phyloP scores from a whole-genome alignment of 2,797 vertebrate genomes.

The Odontamblyopus rebecca region DNA sequence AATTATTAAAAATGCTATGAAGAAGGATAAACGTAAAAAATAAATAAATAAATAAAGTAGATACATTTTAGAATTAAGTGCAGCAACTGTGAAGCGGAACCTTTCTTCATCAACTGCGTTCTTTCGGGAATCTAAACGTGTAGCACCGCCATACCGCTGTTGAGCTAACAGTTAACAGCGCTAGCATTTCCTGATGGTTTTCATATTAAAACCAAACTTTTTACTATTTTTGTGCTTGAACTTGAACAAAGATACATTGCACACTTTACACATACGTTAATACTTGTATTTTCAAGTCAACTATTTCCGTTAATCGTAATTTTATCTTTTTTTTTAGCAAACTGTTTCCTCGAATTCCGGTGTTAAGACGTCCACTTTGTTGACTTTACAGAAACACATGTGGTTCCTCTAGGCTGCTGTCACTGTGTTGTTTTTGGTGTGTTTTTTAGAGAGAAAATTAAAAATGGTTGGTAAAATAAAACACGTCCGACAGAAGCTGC shows the following conservation, averaged over 20 bases:
- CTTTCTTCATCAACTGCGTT: neutral
- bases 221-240: rapidly evolving
- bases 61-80: neutral
- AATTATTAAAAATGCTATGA: neutral
- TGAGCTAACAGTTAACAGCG: slow-evolving; percentile 9
- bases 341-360: slow-evolving; percentile 17
- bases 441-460: neutral
- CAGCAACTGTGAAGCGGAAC: slow-evolving; percentile 27
- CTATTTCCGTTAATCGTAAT: neutral
- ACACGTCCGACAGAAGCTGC: slow-evolving; percentile 71
- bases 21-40: neutral
- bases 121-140: neutral
- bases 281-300: neutral
- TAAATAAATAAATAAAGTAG: neutral
- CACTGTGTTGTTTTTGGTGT: neutral
- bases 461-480: slow-evolving; percentile 78
- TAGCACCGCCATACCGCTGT: slow-evolving; percentile 20
- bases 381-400: slow-evolving; percentile 3
- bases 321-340: neutral
- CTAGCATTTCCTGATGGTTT: neutral
- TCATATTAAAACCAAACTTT: slow-evolving; percentile 9
- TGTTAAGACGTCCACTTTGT: rapidly evolving
- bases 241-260: rapidly evolving
- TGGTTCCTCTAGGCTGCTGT: neutral
- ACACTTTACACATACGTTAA: neutral